These are phyloP conservation scores for Dunckerocampus dactyliophorus DNA, from an alignment of 2,113 vertebrate species.

Conservation along the genomic window DNA sequence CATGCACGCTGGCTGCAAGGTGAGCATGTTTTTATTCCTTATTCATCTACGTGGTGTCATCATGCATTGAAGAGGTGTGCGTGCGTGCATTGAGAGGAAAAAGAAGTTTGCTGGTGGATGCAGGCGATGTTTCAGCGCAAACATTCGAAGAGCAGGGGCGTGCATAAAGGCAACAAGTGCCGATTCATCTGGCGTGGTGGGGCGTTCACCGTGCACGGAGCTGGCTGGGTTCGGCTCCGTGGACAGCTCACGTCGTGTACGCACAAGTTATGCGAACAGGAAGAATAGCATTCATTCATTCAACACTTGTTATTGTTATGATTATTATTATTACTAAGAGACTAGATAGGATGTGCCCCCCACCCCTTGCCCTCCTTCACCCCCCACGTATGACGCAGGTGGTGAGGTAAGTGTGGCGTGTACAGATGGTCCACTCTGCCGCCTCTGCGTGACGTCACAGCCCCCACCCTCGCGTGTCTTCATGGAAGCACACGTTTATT, in stretches of 20 bases:
- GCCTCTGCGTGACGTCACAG: conserved; percentile 14
- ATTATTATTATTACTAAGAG: background rate
- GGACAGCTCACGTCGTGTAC: conserved; percentile 43
- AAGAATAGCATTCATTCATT: too few relatives aligned
- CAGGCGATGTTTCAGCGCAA: background rate
- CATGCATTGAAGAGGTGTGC: conserved; percentile 1
- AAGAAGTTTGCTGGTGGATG: background rate
- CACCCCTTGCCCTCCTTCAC: too few relatives aligned
- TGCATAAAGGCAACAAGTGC: conserved; percentile 66
- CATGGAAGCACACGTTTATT: too few relatives aligned
- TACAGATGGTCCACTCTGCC: conserved; percentile 59
- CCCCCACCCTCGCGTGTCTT: too few relatives aligned
- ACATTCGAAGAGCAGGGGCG: background rate
- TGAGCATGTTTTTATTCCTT: conserved; percentile 55
- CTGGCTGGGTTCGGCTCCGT: conserved; percentile 56
- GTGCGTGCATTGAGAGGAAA: background rate
- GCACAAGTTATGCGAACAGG: background rate
- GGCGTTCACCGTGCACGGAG: conserved; percentile 60
- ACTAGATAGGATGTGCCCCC: conserved; percentile 13
- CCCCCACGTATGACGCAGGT: conserved; percentile 63
- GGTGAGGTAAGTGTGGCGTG: conserved; percentile 69
- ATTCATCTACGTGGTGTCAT: conserved; percentile 30
- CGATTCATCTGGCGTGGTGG: conserved; percentile 43
- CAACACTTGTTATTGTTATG: too few relatives aligned
- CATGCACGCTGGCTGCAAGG: conserved; percentile 57